These are phyloP conservation scores for Tineola bisselliella DNA, from an alignment of 2,888 invertebrate genomes.

Conservation along the genomic window DNA sequence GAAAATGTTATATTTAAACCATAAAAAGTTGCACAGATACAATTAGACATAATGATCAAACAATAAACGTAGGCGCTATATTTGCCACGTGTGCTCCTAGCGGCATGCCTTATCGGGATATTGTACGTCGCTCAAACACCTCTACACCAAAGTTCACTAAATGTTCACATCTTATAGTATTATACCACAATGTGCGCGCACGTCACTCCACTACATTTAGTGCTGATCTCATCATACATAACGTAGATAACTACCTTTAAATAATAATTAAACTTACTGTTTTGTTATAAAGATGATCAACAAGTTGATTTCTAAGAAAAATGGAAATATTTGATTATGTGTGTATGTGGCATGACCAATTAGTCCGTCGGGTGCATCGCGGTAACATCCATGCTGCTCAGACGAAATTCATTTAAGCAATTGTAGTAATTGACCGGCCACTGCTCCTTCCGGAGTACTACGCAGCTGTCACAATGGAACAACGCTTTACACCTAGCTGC, in stretches of 20 bases:
- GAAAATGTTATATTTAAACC: background rate
- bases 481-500: background rate
- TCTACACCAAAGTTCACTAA: background rate
- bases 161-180: background rate
- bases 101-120: slow-evolving; percentile 34
- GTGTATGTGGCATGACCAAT: slow-evolving; percentile 55
- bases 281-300: background rate
- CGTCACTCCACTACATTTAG: slow-evolving; percentile 57
- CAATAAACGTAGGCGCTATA: slow-evolving; percentile 27
- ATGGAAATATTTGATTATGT: background rate
- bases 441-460: slow-evolving; percentile 47
- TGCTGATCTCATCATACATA: slow-evolving; percentile 49
- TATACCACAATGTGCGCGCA: slow-evolving; percentile 18
- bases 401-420: slow-evolving; percentile 64
- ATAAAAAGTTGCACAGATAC: background rate
- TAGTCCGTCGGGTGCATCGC: slow-evolving; percentile 24
- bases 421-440: slow-evolving; percentile 59
- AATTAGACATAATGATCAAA: background rate
- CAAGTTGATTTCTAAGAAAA: background rate
- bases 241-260: background rate
- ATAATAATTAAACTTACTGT: background rate
- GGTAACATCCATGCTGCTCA: slow-evolving; percentile 27
- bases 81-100: slow-evolving; percentile 52
- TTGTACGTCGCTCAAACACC: background rate
- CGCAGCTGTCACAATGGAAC: slow-evolving; percentile 18